Base-by-base conservation (phyloP, 2,113 vertebrate genomes). In the Leptocoma aspasia region DNA sequence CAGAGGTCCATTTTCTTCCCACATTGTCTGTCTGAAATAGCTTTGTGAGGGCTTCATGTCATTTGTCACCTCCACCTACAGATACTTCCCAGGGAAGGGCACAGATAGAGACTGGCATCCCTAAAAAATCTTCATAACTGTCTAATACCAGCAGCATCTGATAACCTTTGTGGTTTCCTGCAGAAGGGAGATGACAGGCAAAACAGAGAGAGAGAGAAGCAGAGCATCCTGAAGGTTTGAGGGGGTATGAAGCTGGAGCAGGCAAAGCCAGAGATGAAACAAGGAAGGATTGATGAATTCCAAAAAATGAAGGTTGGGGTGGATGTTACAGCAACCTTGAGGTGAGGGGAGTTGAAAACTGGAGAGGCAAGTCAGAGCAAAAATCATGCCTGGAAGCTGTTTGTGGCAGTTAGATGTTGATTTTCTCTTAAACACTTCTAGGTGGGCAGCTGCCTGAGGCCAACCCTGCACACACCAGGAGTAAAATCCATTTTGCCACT, bases 191-290 rank as follows among this genome's bases (percentile, higher is more conserved):
- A 68, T 31, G 68, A 56, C 39, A 72, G n/a, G 53, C 6, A 64
- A 23, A 68, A 19, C 17, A 18, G 35, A 52, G 50, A 77, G 17
- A 65, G 13, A 66, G 10, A 65, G 15, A 37, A 53, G 44, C 21
- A 52, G 37, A 75, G 8, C 27, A 52, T 35, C 15, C 3, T 26
- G 17, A 49, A 52, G 15, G 41, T 86, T 59, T 84, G 35, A 82
- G 31, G 6, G 12, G 0, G 0, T 13, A 18, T 0, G 0, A 71
- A 47, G 19, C 7, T 35, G 19, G 10, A 31, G 9, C 24, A 94
- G 24, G 15, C 21, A 71, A 92, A 78, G 18, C 4, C 24, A 13
- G 44, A 23, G 9, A 69, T 61, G 22, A 87, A 82, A 26, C 0
- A 1, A 44, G 18, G 37, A 52, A 87, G 9, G 7, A 37, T 11